Evolutionary conservation across 2,113 vertebrate species (phyloP).

Genomic region (Corythornis madagascariensis): DNA sequence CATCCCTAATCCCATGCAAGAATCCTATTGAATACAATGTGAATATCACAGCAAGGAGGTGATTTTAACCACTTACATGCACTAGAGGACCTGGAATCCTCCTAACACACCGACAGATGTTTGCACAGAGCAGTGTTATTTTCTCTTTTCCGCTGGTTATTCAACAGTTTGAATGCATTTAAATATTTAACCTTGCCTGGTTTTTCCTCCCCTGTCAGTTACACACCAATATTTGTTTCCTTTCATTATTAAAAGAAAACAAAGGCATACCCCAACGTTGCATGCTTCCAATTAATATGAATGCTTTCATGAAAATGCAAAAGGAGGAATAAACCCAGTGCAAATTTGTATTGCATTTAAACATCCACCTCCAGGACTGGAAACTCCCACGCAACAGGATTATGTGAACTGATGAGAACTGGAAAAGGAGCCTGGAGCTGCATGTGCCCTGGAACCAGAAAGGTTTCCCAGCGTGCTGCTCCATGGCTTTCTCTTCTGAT

Average conservation of each 20-base stretch:
- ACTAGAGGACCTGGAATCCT: not conserved
- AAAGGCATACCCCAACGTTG: slow-evolving; percentile 7
- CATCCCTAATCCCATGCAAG: not conserved
- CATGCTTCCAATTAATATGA: slow-evolving; percentile 52
- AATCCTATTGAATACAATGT: not conserved
- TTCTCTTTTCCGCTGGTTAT: slow-evolving; percentile 13
- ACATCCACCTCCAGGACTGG: slow-evolving; percentile 18
- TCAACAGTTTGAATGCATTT: slow-evolving; percentile 37
- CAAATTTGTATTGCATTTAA: slow-evolving; percentile 40
- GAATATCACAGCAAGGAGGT: not conserved
- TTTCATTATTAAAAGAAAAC: slow-evolving; percentile 68
- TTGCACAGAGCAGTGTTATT: not conserved
- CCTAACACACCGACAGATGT: not conserved
- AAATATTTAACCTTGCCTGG: slow-evolving; percentile 24
- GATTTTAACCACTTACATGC: not conserved
- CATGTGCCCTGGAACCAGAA: not conserved
- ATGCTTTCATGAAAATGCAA: slow-evolving; percentile 44
- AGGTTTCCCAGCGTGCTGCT: not conserved
- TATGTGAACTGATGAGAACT: not conserved
- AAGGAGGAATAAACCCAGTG: slow-evolving; percentile 24
- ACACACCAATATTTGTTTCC: slow-evolving; percentile 38
- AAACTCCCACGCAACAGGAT: not conserved
- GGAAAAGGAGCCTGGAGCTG: slow-evolving; percentile 27
- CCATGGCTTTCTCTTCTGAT: not conserved
- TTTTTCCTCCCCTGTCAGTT: not conserved